phyloP scores from a whole-genome alignment of 2,797 vertebrate species.

The Chaenodraco wilsoni region DNA sequence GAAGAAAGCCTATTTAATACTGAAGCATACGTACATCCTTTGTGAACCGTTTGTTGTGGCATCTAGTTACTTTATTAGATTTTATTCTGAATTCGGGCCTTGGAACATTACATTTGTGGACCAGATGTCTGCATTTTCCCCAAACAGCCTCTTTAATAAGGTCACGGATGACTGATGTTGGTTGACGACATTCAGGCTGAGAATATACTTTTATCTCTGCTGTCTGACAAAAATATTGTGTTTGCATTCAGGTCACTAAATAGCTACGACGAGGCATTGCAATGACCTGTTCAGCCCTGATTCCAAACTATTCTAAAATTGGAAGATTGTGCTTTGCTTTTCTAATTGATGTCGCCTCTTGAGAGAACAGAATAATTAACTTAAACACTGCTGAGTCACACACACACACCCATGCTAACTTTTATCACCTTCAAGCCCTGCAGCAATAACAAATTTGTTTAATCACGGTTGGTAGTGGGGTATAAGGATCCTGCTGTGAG shows the following conservation, averaged over 20 bases:
- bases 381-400: slow-evolving; percentile 52
- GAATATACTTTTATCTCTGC: slow-evolving; percentile 48
- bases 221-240: slow-evolving; percentile 42
- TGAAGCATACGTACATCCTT: slow-evolving; percentile 36
- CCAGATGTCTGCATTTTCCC: slow-evolving; percentile 78
- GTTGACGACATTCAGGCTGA: slow-evolving; percentile 49
- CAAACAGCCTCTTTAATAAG: slow-evolving; percentile 42
- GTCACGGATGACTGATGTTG: slow-evolving; percentile 59
- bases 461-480: slow-evolving; percentile 67
- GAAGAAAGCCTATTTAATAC: slow-evolving; percentile 27
- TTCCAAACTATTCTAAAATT: slow-evolving; percentile 43
- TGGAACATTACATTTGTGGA: slow-evolving; percentile 73
- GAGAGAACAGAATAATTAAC: slow-evolving; percentile 52
- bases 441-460: slow-evolving; percentile 65
- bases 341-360: slow-evolving; percentile 29
- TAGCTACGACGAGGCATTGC: slow-evolving; percentile 34
- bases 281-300: slow-evolving; percentile 21
- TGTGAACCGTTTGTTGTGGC: slow-evolving; percentile 65
- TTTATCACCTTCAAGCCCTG: slow-evolving; percentile 56
- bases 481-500: slow-evolving; percentile 70
- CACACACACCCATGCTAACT: slow-evolving; percentile 45
- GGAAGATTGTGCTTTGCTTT: slow-evolving; percentile 38
- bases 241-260: slow-evolving; percentile 47
- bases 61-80: slow-evolving; percentile 64
- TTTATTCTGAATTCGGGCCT: slow-evolving; percentile 52